Base-by-base conservation (phyloP, 2,888 invertebrate species). In the Gnatocerus cornutus region DNA sequence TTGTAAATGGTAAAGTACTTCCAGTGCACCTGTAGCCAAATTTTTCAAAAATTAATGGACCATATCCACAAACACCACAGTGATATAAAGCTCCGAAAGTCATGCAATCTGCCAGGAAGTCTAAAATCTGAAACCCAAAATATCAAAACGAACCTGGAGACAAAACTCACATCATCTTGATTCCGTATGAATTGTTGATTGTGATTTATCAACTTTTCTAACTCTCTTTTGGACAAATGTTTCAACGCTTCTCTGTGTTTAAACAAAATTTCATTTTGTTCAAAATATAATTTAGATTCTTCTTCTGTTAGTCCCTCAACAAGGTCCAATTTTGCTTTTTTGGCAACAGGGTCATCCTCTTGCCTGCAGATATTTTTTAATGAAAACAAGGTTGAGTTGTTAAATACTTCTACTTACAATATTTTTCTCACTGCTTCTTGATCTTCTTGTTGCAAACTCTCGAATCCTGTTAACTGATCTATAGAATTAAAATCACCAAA, bases 1-100 rank as follows among this genome's bases (percentile, higher is more conserved):
- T 95, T 0, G 94, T 92, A 96, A 97, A 99, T 81, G 96, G 97
- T 8, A 91, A 92, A 29, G 94, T 77, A 81, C 92, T 87, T 27
- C 90, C 90, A 84, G 78, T 64, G 83, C 99, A 99, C 72, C 90
- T 88, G 82, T 99, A 99, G 3, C 95, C 94, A 68, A 89, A 87
- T 27, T 92, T 91, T 65, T 86, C 86, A 77, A 91, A 90, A 37
- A 88, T 85, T 14, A 93, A 87, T 79, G 95, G 93, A 0, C 94
- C 94, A 1, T 87, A 83, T 58, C 89, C 88, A 81, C 99, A 99
- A 76, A 92, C 91, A 0, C 89, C 83, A 78, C 99, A 99, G 0
- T 89, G 89, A 69, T 88, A 84, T 2, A 96, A 86, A 1, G 91
- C 90, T 30, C 99, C 99, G 86, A 99, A 99, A 0, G 92, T 89